Conservation (phyloP, 1,140 invertebrate genomes). For the Coenobita brevimanus region DNA sequence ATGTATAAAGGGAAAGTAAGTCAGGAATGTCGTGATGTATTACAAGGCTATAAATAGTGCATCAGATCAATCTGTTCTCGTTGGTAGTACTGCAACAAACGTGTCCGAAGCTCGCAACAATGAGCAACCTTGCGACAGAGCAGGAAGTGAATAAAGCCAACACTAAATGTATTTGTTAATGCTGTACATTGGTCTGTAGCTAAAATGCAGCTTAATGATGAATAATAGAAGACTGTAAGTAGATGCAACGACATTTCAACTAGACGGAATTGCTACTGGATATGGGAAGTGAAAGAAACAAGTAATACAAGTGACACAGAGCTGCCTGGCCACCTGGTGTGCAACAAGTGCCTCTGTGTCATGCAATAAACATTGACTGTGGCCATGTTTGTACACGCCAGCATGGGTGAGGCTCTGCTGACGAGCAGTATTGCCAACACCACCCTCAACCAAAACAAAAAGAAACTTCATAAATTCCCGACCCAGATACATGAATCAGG, state of each 20-base stretch:
- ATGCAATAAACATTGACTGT: constrained; percentile 41
- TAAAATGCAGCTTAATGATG: too few relatives aligned
- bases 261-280: neutral
- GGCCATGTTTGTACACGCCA: constrained; percentile 31
- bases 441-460: neutral
- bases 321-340: neutral
- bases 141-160: constrained; percentile 35
- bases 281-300: neutral
- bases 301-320: neutral
- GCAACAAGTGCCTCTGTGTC: constrained; percentile 18
- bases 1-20: too few relatives aligned
- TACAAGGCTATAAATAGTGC: too few relatives aligned
- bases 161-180: neutral
- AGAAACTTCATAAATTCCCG: too few relatives aligned
- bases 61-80: neutral
- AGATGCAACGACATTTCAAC: neutral
- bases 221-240: neutral
- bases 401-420: constrained; percentile 40
- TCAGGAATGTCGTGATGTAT: too few relatives aligned
- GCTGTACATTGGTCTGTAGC: neutral
- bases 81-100: neutral
- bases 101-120: constrained; percentile 13
- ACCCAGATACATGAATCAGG: too few relatives aligned
- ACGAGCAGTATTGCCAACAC: constrained; percentile 16
- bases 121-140: constrained; percentile 25